Evolutionary conservation across 2,888 invertebrate species (phyloP), one percentile per base, ranked within the genome.

Genomic region (Lasioglossum villosulum): DNA sequence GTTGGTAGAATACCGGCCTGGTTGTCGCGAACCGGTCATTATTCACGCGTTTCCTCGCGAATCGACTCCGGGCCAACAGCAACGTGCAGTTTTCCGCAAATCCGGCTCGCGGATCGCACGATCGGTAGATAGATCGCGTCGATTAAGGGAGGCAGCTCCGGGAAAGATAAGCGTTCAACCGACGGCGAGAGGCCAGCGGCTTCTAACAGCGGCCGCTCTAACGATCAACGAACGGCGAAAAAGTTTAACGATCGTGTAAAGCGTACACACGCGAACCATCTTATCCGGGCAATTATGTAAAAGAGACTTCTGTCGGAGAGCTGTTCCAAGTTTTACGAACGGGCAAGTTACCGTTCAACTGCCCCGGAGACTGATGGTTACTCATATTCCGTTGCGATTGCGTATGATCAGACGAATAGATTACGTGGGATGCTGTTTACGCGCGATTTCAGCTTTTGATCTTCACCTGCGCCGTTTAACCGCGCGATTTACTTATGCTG

Each of bases 241-340:
- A 89, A 91, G 86, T 92, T 91, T 92, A 92, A 93, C 92, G 92
- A 92, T 90, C 91, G 90, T 80, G 84, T 90, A 91, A 70, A 70
- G 70, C 70, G 68, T 85, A 85, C 86, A 84, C 89, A 85, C 89
- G 86, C 86, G 83, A 86, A 83, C 82, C 83, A 84, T 72, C 73
- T 79, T 63, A 68, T 70, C 75, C 70, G 37, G 79, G 71, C 84
- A 86, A 88, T 90, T 91, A 90, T 84, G 91, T 79, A 86, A 88
- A 86, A 78, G 86, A 78, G 84, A 84, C 63, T 79, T 82, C 86
- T 76, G 63, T 80, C 37, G 71, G 48, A 12, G 37, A 23, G 37
- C 42, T 48, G 39, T 42, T 63, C 27, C 56, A 39, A 74, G 56
- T 74, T 77, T 30, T 78, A 56, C 27, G 39, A n/a, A 70, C 70